phyloP scores from a whole-genome alignment of 2,888 invertebrate genomes.

The Stomorhina lunata region DNA sequence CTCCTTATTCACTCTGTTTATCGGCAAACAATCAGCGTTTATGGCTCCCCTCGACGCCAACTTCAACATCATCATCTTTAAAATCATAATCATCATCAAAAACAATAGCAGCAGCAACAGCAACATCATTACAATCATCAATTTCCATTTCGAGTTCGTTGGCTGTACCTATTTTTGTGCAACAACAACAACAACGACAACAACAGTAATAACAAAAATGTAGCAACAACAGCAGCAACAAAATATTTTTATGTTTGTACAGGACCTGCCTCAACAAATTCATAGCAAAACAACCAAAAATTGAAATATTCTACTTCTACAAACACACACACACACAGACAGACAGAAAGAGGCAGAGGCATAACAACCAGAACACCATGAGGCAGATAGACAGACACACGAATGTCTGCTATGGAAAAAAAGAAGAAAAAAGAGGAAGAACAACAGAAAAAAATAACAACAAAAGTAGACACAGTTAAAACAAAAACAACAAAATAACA shows the following conservation, averaged over 20 bases:
- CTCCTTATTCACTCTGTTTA: slow-evolving; percentile 21
- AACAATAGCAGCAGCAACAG: slow-evolving; percentile 8
- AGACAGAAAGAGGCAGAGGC: slow-evolving; percentile 12
- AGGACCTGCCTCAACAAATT: slow-evolving; percentile 79
- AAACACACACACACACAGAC: slow-evolving; percentile 12
- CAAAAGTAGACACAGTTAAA: slow-evolving; percentile 38
- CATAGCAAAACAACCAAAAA: slow-evolving; percentile 58
- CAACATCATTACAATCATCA: slow-evolving; percentile 48
- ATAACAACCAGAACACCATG: not conserved
- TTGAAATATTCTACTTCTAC: too few relatives aligned
- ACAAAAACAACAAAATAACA: slow-evolving; percentile 38
- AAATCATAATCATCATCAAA: slow-evolving; percentile 19
- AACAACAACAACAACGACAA: slow-evolving; percentile 34
- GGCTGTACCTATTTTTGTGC: slow-evolving; percentile 77
- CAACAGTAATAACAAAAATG: not conserved
- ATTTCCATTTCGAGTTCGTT: slow-evolving; percentile 74
- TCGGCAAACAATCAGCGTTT: slow-evolving; percentile 33
- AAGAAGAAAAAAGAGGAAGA: not conserved
- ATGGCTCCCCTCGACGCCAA: not conserved
- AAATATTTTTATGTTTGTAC: slow-evolving; percentile 67
- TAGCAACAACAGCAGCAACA: slow-evolving; percentile 37
- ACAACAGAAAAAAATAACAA: not conserved
- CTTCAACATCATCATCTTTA: not conserved
- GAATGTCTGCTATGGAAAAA: slow-evolving; percentile 23
- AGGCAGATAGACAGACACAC: slow-evolving; percentile 9